Base-by-base conservation (phyloP, 2,888 invertebrate species). In the Tinea semifulvella region DNA sequence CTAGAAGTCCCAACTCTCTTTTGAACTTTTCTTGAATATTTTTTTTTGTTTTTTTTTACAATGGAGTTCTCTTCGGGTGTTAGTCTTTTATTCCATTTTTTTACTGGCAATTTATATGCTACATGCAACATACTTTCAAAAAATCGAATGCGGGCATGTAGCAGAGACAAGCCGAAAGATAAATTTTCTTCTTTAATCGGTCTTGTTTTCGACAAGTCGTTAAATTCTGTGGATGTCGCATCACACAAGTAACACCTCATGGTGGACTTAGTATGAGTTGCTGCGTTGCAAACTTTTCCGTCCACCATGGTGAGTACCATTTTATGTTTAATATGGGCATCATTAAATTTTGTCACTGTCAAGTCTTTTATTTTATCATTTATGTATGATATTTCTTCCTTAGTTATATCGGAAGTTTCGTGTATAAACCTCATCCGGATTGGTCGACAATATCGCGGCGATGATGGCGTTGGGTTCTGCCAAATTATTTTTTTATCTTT, bases 221-320 rank as follows among this genome's bases (percentile, higher is more conserved):
- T 63, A 43, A 63, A 63, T 14, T 58, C 52, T 51, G 58, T 62
- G 3, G 60, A 59, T 19, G 61, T 66, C 26, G 49, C 47, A 17
- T 55, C 55, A 49, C 62, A 65, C 19, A 64, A 57, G 45, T 61
- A 63, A 44, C 63, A 68, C 22, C 52, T 44, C 43, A 49, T 52
- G 7, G 61, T 58, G 7, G 59, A 61, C 43, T 44, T 48, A 14
- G 57, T 63, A 31, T 51, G 47, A 22, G 60, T 56, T n/a, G 57
- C 57, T 19, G 60, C 60, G 50, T 64, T 63, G 46, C 55, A 61
- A 1, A 63, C 56, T 47, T 63, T 65, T 3, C 53, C 60, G 46
- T 62, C 58, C 7, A 61, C 48, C 59, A 57, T 56, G 20, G 55
- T 56, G 6, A 49, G 38, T 6, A 48, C 3, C 19, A 56, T 38